Evolutionary conservation across 2,113 vertebrate species (phyloP).

Genomic region (Progne subis): DNA sequence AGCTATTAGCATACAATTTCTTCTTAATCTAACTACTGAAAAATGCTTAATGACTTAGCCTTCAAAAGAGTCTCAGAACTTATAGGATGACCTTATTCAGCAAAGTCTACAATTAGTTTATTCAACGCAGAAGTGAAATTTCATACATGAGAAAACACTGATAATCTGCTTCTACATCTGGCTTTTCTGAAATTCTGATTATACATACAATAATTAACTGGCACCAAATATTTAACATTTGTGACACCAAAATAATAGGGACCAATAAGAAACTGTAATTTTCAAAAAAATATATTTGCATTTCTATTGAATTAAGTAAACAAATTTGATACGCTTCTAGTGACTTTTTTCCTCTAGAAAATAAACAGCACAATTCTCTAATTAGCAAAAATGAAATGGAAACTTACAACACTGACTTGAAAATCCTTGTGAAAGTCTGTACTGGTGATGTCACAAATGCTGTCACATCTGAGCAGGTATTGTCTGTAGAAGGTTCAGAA

Average conservation of each 20-base stretch:
- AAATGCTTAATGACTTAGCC: neutral
- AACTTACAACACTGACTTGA: slow-evolving; percentile 53
- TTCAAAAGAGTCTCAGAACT: neutral
- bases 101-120: neutral
- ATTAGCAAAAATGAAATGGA: slow-evolving; percentile 33
- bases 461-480: slow-evolving; percentile 45
- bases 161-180: neutral
- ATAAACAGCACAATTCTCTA: slow-evolving; percentile 16
- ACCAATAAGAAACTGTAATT: neutral
- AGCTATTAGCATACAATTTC: neutral
- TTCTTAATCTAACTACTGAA: neutral
- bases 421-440: slow-evolving; percentile 62
- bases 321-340: neutral
- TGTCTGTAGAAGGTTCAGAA: slow-evolving; percentile 60
- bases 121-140: neutral
- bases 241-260: slow-evolving; percentile 47
- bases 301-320: neutral
- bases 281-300: neutral
- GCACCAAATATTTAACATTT: slow-evolving; percentile 43
- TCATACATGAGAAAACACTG: neutral
- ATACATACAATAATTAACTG: neutral
- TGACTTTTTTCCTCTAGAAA: neutral
- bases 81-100: neutral
- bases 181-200: slow-evolving; percentile 18
- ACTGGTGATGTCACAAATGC: slow-evolving; percentile 62